Base-by-base conservation (phyloP, 2,888 invertebrate genomes). In the Andrena bucephala region DNA sequence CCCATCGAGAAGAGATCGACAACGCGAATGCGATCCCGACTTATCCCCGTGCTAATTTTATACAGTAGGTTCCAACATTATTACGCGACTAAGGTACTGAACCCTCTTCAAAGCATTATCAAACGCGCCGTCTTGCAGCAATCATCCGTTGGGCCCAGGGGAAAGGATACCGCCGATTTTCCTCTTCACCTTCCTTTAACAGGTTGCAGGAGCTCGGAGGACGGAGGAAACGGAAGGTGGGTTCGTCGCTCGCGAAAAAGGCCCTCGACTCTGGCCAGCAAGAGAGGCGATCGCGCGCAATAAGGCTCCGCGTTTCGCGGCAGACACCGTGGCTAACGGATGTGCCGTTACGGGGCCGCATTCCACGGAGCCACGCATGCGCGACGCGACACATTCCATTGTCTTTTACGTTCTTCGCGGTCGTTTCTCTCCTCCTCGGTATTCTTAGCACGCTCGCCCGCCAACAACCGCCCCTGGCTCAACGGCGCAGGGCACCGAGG, bases 341-440 rank as follows among this genome's bases (percentile, higher is more conserved):
- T 93, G 92, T 93, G 92, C 93, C 93, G 93, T 93, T 93, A 93
- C 91, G 92, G 91, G 93, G 91, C 92, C 93, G 92, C 93, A 93
- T 93, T 93, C 93, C 91, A 87, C 86, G 78, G 89, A 92, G 90
- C 88, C 91, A 92, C 92, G 93, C 93, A 93, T 93, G 93, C 93
- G 93, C 93, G 90, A 93, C 92, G 91, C 93, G 91, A 92, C 91
- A 92, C 92, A 92, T 92, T 93, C 92, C 93, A 93, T 92, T 93
- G 92, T 93, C 92, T 92, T 92, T 92, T 91, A 91, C 92, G 92
- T 92, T 93, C 92, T 91, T 91, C 88, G 81, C 86, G 87, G 82
- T 85, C 88, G 84, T 85, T 88, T 85, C 87, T 89, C 86, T 87
- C 82, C 84, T 81, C 89, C 85, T 89, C 87, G 90, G 87, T 90